Percentiles rank a stretch among this genome's conserved stretches.
These are phyloP conservation scores for Pan troglodytes DNA, from an alignment of 2,113 vertebrate species.

Conservation along the genomic window NHGRI_mPanTro3-v2.1_pri NC_086015.1:173258001-173258500, in stretches of 20 bases:
- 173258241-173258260: background rate
- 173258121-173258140: background rate
- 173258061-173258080: background rate
- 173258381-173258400: background rate
- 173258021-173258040: background rate
- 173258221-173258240: background rate
- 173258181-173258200: background rate
- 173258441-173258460: background rate
- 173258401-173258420: background rate
- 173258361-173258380: background rate
- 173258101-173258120: background rate
- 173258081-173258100: background rate
- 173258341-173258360: background rate
- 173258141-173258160: background rate
- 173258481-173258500: background rate
- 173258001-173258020: background rate
- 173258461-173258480: background rate
- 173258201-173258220: background rate
- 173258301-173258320: background rate
- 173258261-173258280: background rate
- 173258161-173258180: background rate
- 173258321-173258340: background rate
- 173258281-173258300: background rate
- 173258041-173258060: constrained; percentile 25
- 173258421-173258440: background rate